These are phyloP conservation scores for Ptychoptera contaminata DNA, from an alignment of 2,888 invertebrate species.

Conservation along the genomic window DNA sequence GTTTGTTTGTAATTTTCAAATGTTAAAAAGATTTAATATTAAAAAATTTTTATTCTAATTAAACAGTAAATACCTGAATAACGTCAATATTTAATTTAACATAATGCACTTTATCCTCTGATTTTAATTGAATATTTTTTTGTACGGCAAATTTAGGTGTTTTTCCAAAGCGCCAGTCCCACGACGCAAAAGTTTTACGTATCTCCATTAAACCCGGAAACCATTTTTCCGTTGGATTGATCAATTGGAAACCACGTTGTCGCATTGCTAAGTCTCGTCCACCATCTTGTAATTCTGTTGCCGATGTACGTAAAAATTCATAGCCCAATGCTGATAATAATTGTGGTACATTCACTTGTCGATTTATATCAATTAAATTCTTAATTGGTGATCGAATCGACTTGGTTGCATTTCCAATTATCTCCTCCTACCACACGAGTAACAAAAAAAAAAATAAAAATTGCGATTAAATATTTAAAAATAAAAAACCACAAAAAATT, in stretches of 20 bases:
- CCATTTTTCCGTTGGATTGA: conserved; percentile 78
- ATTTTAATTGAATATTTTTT: conserved; percentile 28
- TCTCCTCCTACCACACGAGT: too few species aligned
- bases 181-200: conserved; percentile 50
- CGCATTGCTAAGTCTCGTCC: conserved; percentile 52
- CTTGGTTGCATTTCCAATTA: conserved; percentile 70
- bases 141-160: conserved; percentile 68
- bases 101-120: conserved; percentile 36
- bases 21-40: not conserved
- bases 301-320: conserved; percentile 63
- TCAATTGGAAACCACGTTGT: conserved; percentile 69
- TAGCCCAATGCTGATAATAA: conserved; percentile 63
- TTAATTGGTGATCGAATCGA: conserved; percentile 69
- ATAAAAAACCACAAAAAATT: too few species aligned
- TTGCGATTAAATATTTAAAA: too few species aligned
- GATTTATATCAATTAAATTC: conserved; percentile 65
- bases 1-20: too few species aligned
- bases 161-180: conserved; percentile 81
- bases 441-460: too few species aligned
- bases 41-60: not conserved
- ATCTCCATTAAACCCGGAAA: conserved; percentile 67
- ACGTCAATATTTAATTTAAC: conserved; percentile 39
- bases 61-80: conserved; percentile 22
- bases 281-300: conserved; percentile 50
- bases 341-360: conserved; percentile 49